Evolutionary conservation across 2,797 vertebrate species (phyloP).

Genomic region (Enteromius anoplus): DNA sequence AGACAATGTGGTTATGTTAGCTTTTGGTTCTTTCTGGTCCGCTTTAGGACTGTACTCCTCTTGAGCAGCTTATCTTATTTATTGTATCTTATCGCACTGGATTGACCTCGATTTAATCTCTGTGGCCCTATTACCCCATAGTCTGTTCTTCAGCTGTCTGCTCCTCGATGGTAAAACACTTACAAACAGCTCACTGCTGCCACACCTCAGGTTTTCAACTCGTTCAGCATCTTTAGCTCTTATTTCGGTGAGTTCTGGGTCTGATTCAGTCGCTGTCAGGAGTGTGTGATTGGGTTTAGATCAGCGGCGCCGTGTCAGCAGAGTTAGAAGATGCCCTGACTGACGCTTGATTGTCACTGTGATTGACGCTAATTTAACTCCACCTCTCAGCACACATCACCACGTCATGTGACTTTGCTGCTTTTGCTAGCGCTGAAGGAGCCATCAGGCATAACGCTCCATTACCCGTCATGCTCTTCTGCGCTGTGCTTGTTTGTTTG

Average conservation of each 20-base stretch:
- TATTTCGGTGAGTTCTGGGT: conserved; percentile 40
- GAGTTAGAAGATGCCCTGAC: conserved; percentile 33
- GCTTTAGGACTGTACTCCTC: background rate
- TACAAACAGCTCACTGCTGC: conserved; percentile 12
- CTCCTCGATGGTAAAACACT: conserved; percentile 22
- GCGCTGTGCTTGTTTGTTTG: conserved; percentile 40
- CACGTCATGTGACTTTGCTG: conserved; percentile 20
- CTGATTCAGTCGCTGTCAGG: conserved; percentile 29
- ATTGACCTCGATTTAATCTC: background rate
- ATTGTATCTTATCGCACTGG: background rate
- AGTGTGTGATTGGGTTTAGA: conserved; percentile 11
- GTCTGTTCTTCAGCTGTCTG: background rate
- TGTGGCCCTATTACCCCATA: background rate
- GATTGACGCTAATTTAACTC: conserved; percentile 74
- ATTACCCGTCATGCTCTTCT: conserved; percentile 56
- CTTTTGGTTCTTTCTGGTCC: background rate
- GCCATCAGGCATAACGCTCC: conserved; percentile 64
- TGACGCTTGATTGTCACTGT: conserved; percentile 61
- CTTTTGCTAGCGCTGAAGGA: conserved; percentile 48
- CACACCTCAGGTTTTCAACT: conserved; percentile 24
- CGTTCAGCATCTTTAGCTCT: conserved; percentile 53
- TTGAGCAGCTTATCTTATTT: background rate
- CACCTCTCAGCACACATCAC: conserved; percentile 57
- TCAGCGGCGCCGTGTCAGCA: conserved; percentile 19
- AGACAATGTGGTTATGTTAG: background rate